Evolutionary conservation across 2,888 invertebrate species (phyloP), one percentile per base, ranked within the genome.

Genomic region (Lissonota sp.): DNA sequence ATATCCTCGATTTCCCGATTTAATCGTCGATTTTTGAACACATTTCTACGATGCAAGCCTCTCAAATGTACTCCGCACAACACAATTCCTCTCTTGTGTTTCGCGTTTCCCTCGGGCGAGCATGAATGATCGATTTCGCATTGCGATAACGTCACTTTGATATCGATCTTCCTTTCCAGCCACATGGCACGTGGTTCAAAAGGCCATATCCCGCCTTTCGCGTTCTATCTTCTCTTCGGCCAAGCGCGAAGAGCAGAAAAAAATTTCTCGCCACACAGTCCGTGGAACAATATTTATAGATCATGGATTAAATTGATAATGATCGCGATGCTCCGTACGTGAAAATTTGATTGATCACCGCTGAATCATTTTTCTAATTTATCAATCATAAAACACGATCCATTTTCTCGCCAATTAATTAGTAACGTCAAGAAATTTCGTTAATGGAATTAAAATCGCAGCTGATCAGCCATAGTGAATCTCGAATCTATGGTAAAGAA

Each of bases 121-220:
- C 79, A 80, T 64, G 79, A 84, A 85, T 84, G 86, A 87, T 87
- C 86, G 87, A 86, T 86, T 80, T 82, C 72, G 63, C 69, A 58
- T 44, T 55, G 66, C 42, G 83, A 85, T 85, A 85, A 57, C 70
- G 75, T 82, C 78, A 76, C 78, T 79, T 79, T 72, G 84, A 86
- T 84, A 86, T 80, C 80, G 79, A 85, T 86, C 82, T 80, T 49
- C 58, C 72, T 57, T 26, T 63, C 80, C 49, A 72, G 79, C 76
- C 72, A 76, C 62, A 26, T 40, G 62, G 26, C 66, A 51, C 51
- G 53, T 12, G 69, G 80, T 78, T 81, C 74, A 81, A 79, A 44
- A 80, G 73, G 73, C 77, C 51, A 69, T 72, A 72, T 62, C 70
- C 40, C 55, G 46, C 39, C 64, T 14, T 10, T 26, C 63, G 53